phyloP scores from a whole-genome alignment of 2,797 vertebrate genomes.

The Silurus aristotelis region DNA sequence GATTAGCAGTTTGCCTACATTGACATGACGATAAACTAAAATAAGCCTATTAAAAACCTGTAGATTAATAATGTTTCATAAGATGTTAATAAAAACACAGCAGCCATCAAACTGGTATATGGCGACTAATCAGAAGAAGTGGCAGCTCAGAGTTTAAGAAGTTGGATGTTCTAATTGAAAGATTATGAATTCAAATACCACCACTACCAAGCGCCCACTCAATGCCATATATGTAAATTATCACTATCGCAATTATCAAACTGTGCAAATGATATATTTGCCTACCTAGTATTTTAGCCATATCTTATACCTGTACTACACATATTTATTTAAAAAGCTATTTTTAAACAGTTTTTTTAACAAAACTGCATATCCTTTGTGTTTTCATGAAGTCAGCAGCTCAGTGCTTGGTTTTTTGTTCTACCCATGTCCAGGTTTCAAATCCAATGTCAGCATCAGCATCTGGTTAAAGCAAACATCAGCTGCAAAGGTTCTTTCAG shows the following conservation, averaged over 20 bases:
- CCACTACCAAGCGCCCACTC: too few relatives aligned
- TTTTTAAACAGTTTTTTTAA: not conserved
- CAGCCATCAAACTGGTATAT: too few relatives aligned
- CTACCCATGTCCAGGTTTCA: not conserved
- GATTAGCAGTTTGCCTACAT: constrained; percentile 35
- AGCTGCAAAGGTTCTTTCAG: constrained; percentile 10
- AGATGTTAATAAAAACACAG: constrained; percentile 5
- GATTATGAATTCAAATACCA: too few relatives aligned
- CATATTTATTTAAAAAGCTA: not conserved
- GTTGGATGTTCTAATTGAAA: too few relatives aligned
- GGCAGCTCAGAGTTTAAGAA: too few relatives aligned
- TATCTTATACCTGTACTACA: not conserved
- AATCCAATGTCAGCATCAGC: constrained; percentile 4
- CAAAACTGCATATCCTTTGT: not conserved
- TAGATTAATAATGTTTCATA: not conserved
- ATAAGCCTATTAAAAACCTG: constrained; percentile 19
- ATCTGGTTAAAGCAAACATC: constrained; percentile 24
- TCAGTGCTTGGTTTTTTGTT: constrained; percentile 32
- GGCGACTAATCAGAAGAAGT: too few relatives aligned
- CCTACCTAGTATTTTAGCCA: not conserved
- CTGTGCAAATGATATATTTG: constrained; percentile 32
- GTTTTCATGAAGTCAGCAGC: not conserved
- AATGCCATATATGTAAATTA: not conserved
- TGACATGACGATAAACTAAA: constrained; percentile 17
- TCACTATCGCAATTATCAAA: constrained; percentile 17